These are phyloP conservation scores for Gila robusta DNA, from an alignment of 2,797 vertebrate species.

Conservation along the genomic window DNA sequence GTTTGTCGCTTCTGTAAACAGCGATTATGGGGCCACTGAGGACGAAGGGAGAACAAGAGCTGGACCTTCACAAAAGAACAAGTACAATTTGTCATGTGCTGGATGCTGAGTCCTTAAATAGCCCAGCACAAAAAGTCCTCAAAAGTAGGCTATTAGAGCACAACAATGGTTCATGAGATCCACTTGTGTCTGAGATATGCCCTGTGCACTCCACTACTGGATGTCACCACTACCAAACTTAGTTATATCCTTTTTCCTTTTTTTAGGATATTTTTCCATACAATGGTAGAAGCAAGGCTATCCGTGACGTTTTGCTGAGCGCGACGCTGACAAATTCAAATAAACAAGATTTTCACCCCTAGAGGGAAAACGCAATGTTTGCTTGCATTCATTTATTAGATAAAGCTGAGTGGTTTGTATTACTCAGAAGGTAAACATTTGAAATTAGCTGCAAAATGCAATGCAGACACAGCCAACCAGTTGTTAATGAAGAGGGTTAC, in stretches of 20 bases:
- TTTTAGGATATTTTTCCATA: slow-evolving; percentile 22
- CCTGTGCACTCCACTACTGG: slow-evolving; percentile 45
- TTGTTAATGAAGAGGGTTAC: slow-evolving; percentile 4
- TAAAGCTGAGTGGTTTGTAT: slow-evolving; percentile 39
- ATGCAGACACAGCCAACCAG: background rate
- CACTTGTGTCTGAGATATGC: slow-evolving; percentile 53
- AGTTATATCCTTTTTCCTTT: slow-evolving; percentile 41
- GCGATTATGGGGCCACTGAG: slow-evolving; percentile 52
- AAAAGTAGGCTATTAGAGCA: slow-evolving; percentile 84
- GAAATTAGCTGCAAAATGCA: slow-evolving; percentile 25
- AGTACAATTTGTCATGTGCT: slow-evolving; percentile 83
- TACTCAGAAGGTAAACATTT: slow-evolving; percentile 22
- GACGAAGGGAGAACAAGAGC: slow-evolving; percentile 77
- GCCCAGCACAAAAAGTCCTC: slow-evolving; percentile 81
- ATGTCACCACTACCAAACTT: slow-evolving; percentile 42
- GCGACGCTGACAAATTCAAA: slow-evolving; percentile 24
- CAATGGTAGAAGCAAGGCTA: slow-evolving; percentile 31
- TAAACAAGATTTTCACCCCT: slow-evolving; percentile 36
- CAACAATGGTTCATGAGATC: slow-evolving; percentile 61
- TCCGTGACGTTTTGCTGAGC: slow-evolving; percentile 9
- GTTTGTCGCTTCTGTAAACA: slow-evolving; percentile 50
- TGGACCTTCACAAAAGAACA: slow-evolving; percentile 81
- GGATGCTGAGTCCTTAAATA: slow-evolving; percentile 85
- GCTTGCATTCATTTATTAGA: slow-evolving; percentile 40
- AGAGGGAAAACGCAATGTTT: slow-evolving; percentile 29